Evolutionary conservation across 2,797 vertebrate genomes (phyloP).

Genomic region (Trachurus trachurus): DNA sequence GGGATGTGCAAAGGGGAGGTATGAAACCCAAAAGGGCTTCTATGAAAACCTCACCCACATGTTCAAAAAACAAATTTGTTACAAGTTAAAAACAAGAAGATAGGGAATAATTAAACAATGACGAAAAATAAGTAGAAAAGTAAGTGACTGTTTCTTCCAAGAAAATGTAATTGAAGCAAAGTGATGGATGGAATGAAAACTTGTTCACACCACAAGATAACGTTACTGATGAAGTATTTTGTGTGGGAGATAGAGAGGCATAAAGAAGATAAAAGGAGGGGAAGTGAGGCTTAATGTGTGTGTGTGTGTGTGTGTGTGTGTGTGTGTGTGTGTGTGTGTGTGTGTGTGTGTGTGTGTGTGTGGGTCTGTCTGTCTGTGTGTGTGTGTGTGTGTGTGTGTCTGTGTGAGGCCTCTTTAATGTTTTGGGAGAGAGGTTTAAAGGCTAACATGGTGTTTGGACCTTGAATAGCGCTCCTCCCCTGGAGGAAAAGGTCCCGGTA

Average conservation of each 20-base stretch:
- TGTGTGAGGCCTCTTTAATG: conserved; percentile 65
- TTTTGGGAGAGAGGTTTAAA: conserved; percentile 52
- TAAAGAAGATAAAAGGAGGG: conserved; percentile 50
- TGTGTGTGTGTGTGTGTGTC: conserved; percentile 30
- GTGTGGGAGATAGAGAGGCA: conserved; percentile 17
- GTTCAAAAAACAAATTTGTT: too few relatives aligned
- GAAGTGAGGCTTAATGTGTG: conserved; percentile 38
- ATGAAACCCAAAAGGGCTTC: too few relatives aligned
- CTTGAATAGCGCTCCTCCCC: conserved; percentile 54
- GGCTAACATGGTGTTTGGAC: conserved; percentile 64
- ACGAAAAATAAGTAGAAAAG: too few relatives aligned
- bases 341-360: conserved; percentile 49
- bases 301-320: conserved; percentile 38
- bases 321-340: conserved; percentile 50
- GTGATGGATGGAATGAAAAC: not conserved
- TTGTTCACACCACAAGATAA: not conserved
- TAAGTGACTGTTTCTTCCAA: not conserved
- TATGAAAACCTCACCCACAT: too few relatives aligned
- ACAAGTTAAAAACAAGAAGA: too few relatives aligned
- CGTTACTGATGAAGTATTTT: not conserved
- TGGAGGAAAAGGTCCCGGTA: conserved; percentile 53
- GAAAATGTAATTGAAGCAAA: conserved; percentile 3
- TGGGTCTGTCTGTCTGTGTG: conserved; percentile 20
- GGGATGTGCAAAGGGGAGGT: too few relatives aligned
- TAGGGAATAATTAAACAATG: too few relatives aligned